Conservation (phyloP, 2,888 invertebrate genomes). For the Gari tellinella region DNA sequence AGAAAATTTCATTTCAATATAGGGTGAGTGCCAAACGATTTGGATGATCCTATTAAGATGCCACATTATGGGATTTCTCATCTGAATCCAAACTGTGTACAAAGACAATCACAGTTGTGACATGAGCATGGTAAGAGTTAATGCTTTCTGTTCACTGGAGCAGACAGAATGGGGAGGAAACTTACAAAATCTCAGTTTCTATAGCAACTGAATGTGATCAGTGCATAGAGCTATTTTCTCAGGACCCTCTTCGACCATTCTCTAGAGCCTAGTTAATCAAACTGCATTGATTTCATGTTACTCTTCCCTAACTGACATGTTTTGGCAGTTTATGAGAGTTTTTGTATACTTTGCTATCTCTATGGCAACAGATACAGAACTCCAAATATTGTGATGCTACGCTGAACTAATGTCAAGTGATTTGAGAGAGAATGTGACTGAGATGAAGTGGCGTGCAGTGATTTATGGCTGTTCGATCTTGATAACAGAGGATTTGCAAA, state of each 20-base stretch:
- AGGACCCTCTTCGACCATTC: no score
- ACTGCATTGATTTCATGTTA: conserved; percentile 28
- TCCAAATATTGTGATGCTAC: no score
- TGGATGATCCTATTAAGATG: no score
- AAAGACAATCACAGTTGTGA: no score
- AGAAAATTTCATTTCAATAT: no score
- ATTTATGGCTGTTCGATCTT: conserved; percentile 52
- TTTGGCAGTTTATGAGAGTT: conserved; percentile 55
- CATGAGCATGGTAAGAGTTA: conserved; percentile 3
- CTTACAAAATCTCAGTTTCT: background rate
- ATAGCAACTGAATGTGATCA: conserved; percentile 4
- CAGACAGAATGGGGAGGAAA: conserved; percentile 7
- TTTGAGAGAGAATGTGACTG: conserved; percentile 25
- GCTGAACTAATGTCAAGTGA: no score
- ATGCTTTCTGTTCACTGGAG: conserved; percentile 5
- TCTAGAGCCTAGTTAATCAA: conserved; percentile 21
- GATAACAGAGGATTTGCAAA: conserved; percentile 17
- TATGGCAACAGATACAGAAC: conserved; percentile 36
- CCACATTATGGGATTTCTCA: no score
- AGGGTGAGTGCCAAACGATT: no score
- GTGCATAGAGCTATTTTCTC: no score
- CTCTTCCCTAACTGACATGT: conserved; percentile 10
- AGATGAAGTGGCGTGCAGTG: conserved; percentile 22
- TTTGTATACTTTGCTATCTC: conserved; percentile 29
- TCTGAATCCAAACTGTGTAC: no score